These are phyloP conservation scores for Trichechus manatus DNA, from an alignment of 2,113 vertebrate genomes.

Conservation along the genomic window DNA sequence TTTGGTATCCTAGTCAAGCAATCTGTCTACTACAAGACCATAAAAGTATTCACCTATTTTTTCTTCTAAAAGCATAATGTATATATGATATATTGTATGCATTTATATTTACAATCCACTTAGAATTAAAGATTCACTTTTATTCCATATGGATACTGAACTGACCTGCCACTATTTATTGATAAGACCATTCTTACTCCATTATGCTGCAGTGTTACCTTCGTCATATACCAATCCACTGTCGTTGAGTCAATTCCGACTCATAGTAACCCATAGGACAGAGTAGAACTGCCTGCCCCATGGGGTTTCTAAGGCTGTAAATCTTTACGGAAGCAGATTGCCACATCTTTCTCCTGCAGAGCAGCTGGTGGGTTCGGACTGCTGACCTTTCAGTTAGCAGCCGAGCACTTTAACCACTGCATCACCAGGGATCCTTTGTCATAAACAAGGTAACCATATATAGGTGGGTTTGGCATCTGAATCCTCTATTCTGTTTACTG, in stretches of 20 bases:
- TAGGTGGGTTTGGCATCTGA: not conserved
- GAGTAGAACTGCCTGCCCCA: too few species aligned
- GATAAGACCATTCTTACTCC: not conserved
- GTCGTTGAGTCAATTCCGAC: too few species aligned
- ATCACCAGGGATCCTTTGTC: not conserved
- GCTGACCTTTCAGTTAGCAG: too few species aligned
- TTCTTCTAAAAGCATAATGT: not conserved
- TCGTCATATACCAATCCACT: not conserved
- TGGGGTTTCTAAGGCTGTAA: too few species aligned
- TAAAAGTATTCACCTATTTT: not conserved
- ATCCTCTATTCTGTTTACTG: not conserved
- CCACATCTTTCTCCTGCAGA: too few species aligned
- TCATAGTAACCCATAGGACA: too few species aligned
- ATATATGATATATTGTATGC: too few species aligned
- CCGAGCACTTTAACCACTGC: too few species aligned
- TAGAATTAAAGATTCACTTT: slow-evolving; percentile 23
- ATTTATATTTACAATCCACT: not conserved
- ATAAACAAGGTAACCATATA: not conserved
- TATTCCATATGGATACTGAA: not conserved
- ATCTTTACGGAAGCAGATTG: too few species aligned
- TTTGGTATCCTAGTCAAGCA: not conserved
- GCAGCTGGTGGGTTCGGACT: too few species aligned
- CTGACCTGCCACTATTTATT: not conserved
- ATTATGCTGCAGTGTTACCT: not conserved
- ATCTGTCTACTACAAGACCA: not conserved